Base-by-base conservation (phyloP, 2,888 invertebrate species). In the Flexamia atlantica region DNA sequence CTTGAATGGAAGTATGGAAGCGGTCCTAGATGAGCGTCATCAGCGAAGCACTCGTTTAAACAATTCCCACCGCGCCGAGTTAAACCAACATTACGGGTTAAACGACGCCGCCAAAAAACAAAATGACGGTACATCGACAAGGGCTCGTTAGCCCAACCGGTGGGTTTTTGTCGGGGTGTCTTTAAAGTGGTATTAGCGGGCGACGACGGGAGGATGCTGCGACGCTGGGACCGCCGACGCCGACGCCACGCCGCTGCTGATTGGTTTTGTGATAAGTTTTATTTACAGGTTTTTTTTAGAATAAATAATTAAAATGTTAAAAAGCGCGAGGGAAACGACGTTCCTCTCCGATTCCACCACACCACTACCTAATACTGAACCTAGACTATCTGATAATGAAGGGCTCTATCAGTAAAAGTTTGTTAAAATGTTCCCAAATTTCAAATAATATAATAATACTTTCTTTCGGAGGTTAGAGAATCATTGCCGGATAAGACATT, bases 51-150 rank as follows among this genome's bases (percentile, higher is more conserved):
- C 79, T 79, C 79, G 79, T 79, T 79, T 79, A 79, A 79, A 79
- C 79, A 79, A 79, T 57, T 30, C 36, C 32, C 79, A 36, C 57
- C 79, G 36, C 30, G 72, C 72, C 40, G 72, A 72, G 79, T 79
- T 79, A 79, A 53, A 79, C 57, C 79, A 79, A 79, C 79, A 79
- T 79, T 79, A 79, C 79, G 32, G 53, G 79, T 79, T 79, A 79
- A 79, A 79, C 79, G 79, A 79, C 79, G 79, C 57, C 53, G 36
- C 57, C 50, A 57, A 79, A 79, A 79, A 79, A 79, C 53, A 79
- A 53, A 79, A 79, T 76, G 76, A 76, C 28, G 76, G 25, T 42
- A 76, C 76, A 79, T 57, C 50, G 79, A 79, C 79, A 79, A 79
- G 79, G 74, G 53, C 79, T 79, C 79, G 79, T 79, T 79, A 79